A percentile compares a stretch with the other conserved stretches of the same genome.
Conservation (phyloP, 2,113 vertebrate genomes). For the Myanophis thanlyinensis region DNA sequence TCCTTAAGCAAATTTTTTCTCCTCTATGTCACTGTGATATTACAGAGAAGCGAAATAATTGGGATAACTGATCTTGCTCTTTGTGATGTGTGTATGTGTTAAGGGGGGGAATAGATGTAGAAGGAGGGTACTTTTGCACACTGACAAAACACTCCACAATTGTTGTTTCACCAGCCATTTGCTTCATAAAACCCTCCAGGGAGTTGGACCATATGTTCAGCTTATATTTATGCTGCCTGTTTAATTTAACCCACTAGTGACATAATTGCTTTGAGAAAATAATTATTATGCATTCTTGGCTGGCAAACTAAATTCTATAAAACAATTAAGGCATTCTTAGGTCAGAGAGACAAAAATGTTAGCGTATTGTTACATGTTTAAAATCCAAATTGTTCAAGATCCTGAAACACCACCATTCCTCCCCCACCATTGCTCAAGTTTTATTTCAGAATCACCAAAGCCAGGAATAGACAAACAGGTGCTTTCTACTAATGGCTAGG, state of each 20-base stretch:
- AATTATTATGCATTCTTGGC: constrained; percentile 19
- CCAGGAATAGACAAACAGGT: not conserved
- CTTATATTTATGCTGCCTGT: constrained; percentile 55
- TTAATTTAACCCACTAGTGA: constrained; percentile 67
- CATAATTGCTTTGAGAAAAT: constrained; percentile 47
- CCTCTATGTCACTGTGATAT: constrained; percentile 53
- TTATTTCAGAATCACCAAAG: not conserved
- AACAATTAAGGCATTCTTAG: constrained; percentile 35
- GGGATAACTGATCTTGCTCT: constrained; percentile 42
- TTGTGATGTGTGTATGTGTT: constrained; percentile 35
- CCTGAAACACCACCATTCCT: constrained; percentile 38
- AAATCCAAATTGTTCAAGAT: not conserved
- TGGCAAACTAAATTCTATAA: constrained; percentile 48
- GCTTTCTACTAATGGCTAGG: not conserved
- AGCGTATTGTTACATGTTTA: constrained; percentile 27
- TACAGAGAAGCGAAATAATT: constrained; percentile 54
- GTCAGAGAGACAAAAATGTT: not conserved
- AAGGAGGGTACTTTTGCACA: constrained; percentile 45
- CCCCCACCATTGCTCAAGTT: not conserved
- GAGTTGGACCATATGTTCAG: constrained; percentile 69
- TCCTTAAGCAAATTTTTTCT: constrained; percentile 52
- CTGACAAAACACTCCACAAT: constrained; percentile 58
- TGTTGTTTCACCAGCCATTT: constrained; percentile 68
- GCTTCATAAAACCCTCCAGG: constrained; percentile 65
- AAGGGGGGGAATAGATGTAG: not conserved